Base-by-base conservation (phyloP, 1,140 invertebrate genomes). In the Proales similis region DNA sequence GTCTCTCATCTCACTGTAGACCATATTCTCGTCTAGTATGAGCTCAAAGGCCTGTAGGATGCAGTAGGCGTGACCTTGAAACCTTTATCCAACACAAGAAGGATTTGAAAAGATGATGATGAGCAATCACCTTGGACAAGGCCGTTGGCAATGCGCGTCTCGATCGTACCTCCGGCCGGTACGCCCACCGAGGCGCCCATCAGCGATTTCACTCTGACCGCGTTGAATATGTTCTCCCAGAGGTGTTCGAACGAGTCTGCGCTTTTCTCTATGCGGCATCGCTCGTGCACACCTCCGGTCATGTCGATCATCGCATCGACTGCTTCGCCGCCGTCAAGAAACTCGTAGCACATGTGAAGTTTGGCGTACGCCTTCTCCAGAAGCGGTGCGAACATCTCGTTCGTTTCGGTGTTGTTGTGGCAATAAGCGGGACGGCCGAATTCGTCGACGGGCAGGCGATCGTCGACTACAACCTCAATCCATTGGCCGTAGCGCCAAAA, bases 291-390 rank as follows among this genome's bases (percentile, higher is more conserved):
- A 1, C 74, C 73, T 17, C 71, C 72, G 6, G 74, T 75, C 19
- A 75, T 62, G 12, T 69, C 68, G n/a, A 74, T 43, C 19, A 71
- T 69, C 7, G 74, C 72, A 63, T 72, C 70, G 32, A 69, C 67
- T 14, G 71, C 66, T 64, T 71, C 70, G 12, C 70, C 71, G 11
- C 71, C 70, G 60, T 70, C 70, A 9, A 71, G 51, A 7, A 67
- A 67, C 38, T 71, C 67, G 62, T 74, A 74, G 3, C 67, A 70
- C 7, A 71, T 69, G 65, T 72, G 67, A 17, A 72, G 64, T 71
- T 79, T 79, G 14, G 78, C 77, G 67, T 78, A 78, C 4, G 78
- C 78, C 67, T 80, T 80, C 67, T 80, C 79, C 12, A 79, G 62
- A 0, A 79, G 67, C 0, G 78, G 72, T 12, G 76, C 72, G 78